Evolutionary conservation across 2,113 vertebrate genomes (phyloP), one percentile per base, ranked within the genome.

Genomic region (Protomyctophum bolini): DNA sequence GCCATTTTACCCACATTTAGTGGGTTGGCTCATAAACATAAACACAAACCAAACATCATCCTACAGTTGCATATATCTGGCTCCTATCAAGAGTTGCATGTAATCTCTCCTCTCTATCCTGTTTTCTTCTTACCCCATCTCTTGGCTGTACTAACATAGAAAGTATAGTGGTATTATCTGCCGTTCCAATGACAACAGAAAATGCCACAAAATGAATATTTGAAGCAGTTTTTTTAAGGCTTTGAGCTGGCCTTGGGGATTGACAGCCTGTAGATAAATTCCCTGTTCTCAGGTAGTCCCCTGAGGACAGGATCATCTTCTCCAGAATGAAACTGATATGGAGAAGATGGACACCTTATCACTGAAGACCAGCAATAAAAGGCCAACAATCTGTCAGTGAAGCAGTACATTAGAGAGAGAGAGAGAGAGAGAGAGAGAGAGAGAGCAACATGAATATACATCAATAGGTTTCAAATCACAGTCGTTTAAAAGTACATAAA

Each of bases 301-400:
- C 10, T 47, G 58, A 73, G 73, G 15, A 71, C 50, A 70, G 61
- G 76, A 63, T 41, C 65, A 72, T 82, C 73, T 66, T 66, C 15
- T 33, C 65, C 48, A 68, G 74, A 52, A 63, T 55, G 41, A 79
- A 81, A 80, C 70, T 72, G 79, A 86, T 66, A 81, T 71, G 68
- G 82, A 67, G 3, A 76, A 66, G 65, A 52, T 70, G 58, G 66
- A 86, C 65, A 64, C 60, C 61, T 86, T 68, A 69, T 76, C 68
- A 58, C 4, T 56, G 49, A 70, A 46, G 50, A 65, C 66, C 66
- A 54, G 70, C 68, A 75, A 28, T 54, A 45, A 0, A 8, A 59
- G 68, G 74, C 74, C 80, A n/a, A 47, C 52, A 72, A 57, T 65
- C 68, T 77, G 72, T 82, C 78, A 68, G 54, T n/a, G 29, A 68